Percentiles rank a stretch among this genome's conserved stretches.
Conservation (phyloP, 2,888 invertebrate species). For the Azorinus chamasolen region DNA sequence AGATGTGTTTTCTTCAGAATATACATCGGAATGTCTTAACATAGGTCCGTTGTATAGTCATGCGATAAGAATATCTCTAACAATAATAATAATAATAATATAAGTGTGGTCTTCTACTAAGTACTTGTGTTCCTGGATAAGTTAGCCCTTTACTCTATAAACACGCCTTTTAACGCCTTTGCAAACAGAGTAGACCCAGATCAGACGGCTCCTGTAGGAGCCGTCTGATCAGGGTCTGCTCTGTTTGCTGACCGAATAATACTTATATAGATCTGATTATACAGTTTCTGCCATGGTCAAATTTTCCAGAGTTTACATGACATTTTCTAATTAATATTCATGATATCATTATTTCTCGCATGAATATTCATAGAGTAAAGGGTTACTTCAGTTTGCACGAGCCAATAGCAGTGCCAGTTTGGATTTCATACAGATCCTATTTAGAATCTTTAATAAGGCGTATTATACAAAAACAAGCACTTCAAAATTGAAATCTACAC, state of each 20-base stretch:
- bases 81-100: slow-evolving; percentile 10
- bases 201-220: too few species aligned
- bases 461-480: slow-evolving; percentile 10
- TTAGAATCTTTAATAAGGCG: not conserved
- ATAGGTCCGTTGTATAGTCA: slow-evolving; percentile 47
- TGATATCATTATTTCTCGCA: too few species aligned
- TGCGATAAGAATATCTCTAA: slow-evolving; percentile 17
- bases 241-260: too few species aligned
- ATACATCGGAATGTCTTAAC: slow-evolving; percentile 52
- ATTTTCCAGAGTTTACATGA: too few species aligned
- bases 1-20: slow-evolving; percentile 2
- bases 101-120: slow-evolving; percentile 28
- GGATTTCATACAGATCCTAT: slow-evolving; percentile 73
- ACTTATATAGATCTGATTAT: too few species aligned
- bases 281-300: too few species aligned
- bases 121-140: slow-evolving; percentile 11
- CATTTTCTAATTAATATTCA: too few species aligned
- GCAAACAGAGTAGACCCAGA: too few species aligned
- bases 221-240: too few species aligned
- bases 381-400: slow-evolving; percentile 12
- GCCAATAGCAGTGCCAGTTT: slow-evolving; percentile 36
- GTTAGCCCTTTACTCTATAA: too few species aligned
- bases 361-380: too few species aligned
- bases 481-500: slow-evolving; percentile 4
- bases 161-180: too few species aligned